Evolutionary conservation across 37 sponge, comb jelly and placozoan genomes (phyloP), one percentile per base, ranked within the genome.

Genomic region (Diacarnus erythraeanus): DNA sequence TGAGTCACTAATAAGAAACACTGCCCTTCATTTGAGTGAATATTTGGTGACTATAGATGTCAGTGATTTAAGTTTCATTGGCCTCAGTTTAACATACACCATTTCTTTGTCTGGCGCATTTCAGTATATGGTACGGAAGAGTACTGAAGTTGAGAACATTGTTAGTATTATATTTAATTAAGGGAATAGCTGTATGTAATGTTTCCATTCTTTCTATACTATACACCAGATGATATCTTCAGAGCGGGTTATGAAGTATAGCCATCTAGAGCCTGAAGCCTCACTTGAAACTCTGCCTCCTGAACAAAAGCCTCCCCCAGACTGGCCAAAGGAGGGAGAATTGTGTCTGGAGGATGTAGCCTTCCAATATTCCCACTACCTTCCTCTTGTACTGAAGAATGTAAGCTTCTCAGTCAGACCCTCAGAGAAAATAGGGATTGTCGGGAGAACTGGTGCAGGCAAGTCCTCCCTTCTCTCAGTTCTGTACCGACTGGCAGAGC

Each of bases 401-500:
- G 44, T 93, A 1, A 59, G 75, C 22, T 77, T 76, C 64, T 22
- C 59, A 39, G 84, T 93, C 61, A 57, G 77, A 40, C 64, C 83
- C 0, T 35, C 82, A 64, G 93, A 93, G 76, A 93, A 93, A 77
- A 86, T 93, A 15, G 97, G 97, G 27, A 87, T 96, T 71, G 91
- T 96, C 1, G 97, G 97, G 38, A 77, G 97, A 1, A 96, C 97
- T 56, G 97, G 97, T 34, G 97, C 97, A 61, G 97, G 97, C 34
- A 96, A 96, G 72, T 93, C 94, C 29, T 96, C 97, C 0, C 75
- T 96, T 22, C 70, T 87, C 43, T 69, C 91, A 26, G 86, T 93
- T 20, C 83, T 96, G 57, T 96, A 90, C 82, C 25, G 97, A 76
- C 67, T 96, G 61, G 97, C 91, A 26, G 94, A 92, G 75, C 93